Evolutionary conservation across 2,888 invertebrate species (phyloP).

Genomic region (Stegophylla sp.): DNA sequence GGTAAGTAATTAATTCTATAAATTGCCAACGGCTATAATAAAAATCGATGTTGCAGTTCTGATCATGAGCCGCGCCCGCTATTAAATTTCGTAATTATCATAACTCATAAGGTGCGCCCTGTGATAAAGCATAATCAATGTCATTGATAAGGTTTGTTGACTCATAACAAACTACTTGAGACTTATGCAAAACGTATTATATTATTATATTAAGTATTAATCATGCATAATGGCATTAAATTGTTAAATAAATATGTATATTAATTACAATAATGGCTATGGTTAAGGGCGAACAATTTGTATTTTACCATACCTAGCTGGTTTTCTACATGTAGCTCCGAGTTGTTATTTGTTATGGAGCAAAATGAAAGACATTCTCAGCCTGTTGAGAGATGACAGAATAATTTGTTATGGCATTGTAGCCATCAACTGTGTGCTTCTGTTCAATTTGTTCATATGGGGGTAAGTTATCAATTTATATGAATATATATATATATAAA

Average conservation of each 20-base stretch:
- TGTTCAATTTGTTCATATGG: constrained; percentile 45
- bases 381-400: constrained; percentile 38
- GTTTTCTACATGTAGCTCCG: not conserved
- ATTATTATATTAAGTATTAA: no score
- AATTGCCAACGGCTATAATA: no score
- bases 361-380: constrained; percentile 32
- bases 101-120: not conserved
- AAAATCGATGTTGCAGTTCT: no score
- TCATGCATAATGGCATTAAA: no score
- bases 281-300: no score
- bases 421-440: constrained; percentile 22
- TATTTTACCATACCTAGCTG: not conserved
- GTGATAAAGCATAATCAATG: constrained; percentile 22
- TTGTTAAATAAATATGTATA: no score
- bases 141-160: constrained; percentile 1
- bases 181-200: no score
- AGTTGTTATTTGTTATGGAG: constrained; percentile 46
- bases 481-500: no score
- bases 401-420: constrained; percentile 24
- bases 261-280: no score
- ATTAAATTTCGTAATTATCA: not conserved
- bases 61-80: not conserved
- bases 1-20: no score
- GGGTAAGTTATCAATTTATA: constrained; percentile 41
- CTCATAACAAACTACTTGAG: not conserved